Base-by-base conservation (phyloP, 2,888 invertebrate species). In the Lasioglossum malachurum region DNA sequence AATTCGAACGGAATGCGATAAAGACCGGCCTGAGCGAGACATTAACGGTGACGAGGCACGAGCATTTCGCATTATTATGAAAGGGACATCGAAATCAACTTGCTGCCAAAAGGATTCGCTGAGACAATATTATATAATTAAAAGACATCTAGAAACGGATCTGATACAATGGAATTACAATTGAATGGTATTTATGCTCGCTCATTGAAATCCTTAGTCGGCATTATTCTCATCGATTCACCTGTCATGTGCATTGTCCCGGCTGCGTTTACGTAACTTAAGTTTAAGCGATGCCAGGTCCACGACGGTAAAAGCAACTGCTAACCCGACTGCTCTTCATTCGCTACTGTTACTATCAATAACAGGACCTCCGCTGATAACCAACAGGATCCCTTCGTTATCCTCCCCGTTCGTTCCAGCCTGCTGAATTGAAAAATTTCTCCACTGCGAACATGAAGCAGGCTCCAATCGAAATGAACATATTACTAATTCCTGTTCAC, bases 261-360 rank as follows among this genome's bases (percentile, higher is more conserved):
- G 86, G 78, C 85, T 87, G 88, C 90, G 90, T 92, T 93, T 93
- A 92, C 90, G 91, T 93, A 92, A 93, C 90, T 92, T 92, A 93
- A 92, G 88, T 90, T 89, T 91, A 86, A 91, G 87, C 88, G 87
- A 91, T 88, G 82, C 83, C 82, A 87, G 82, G 83, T 83, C 79
- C 86, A 77, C 49, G 84, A 74, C 84, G 83, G 82, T 83, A 78
- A 74, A 71, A 86, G 77, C 80, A 79, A 81, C 79, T 75, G 75
- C 77, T 83, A 27, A 67, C 69, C 72, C 49, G 67, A 44, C 78
- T 71, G 53, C 60, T 79, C 80, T 80, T 87, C 84, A 77, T 87
- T 79, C 84, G 79, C 74, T 78, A 78, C 80, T 76, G 87, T 84
- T 88, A 74, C 91, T 92, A 92, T 92, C 92, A 92, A 91, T 89